Percentiles rank a stretch among this genome's conserved stretches.
phyloP scores from a whole-genome alignment of 2,888 invertebrate genomes.

The Cephus sareptanus region DNA sequence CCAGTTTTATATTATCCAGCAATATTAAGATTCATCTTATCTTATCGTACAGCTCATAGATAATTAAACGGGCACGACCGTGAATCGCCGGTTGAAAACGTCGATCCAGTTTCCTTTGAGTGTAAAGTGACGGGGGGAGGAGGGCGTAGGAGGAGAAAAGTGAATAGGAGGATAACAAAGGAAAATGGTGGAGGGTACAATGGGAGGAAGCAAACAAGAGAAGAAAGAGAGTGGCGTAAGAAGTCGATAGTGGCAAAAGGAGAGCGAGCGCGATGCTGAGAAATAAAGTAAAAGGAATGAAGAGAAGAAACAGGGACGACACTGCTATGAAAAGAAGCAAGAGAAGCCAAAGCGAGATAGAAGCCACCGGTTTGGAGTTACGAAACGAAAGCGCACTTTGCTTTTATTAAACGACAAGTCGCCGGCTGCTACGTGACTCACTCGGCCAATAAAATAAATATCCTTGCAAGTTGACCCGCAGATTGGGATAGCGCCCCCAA shows the following conservation, averaged over 20 bases:
- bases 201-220: neutral
- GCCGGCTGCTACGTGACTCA: slow-evolving; percentile 6
- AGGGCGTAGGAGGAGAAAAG: neutral
- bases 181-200: neutral
- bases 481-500: slow-evolving; percentile 12
- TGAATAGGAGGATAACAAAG: neutral
- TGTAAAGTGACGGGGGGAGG: neutral
- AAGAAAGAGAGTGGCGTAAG: neutral
- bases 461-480: slow-evolving; percentile 25
- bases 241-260: neutral
- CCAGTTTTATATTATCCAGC: neutral
- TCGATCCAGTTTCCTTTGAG: neutral
- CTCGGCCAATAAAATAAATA: slow-evolving; percentile 19
- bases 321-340: neutral
- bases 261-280: neutral
- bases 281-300: neutral
- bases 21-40: neutral
- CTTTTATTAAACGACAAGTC: slow-evolving; percentile 1
- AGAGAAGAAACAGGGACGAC: neutral
- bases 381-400: slow-evolving; percentile 6
- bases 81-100: neutral
- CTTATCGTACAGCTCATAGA: neutral
- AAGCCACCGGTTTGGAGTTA: slow-evolving; percentile 4
- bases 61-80: neutral
- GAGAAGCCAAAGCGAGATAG: neutral